Conservation (phyloP, 2,888 invertebrate genomes). For the Volucella inflata region DNA sequence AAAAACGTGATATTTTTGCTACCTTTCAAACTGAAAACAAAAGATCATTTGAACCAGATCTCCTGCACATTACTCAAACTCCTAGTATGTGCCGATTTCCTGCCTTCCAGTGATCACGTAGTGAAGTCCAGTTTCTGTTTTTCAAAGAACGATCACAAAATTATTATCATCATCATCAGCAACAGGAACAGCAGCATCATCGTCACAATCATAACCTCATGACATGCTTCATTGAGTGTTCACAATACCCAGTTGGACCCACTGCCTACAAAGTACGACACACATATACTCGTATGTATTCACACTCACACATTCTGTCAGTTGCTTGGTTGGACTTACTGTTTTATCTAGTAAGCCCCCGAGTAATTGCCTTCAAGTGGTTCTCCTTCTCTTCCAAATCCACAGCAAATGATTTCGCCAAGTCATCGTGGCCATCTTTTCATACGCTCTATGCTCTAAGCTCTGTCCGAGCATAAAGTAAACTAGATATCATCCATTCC, state of each 20-base stretch:
- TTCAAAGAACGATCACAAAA: slow-evolving; percentile 40
- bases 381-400: slow-evolving; percentile 17
- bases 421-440: slow-evolving; percentile 48
- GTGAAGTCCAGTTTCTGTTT: slow-evolving; percentile 63
- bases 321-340: neutral
- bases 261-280: slow-evolving; percentile 32
- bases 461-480: slow-evolving; percentile 24
- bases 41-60: slow-evolving; percentile 49
- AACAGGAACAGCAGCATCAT: slow-evolving; percentile 12
- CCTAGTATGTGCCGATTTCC: slow-evolving; percentile 36
- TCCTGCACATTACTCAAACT: neutral
- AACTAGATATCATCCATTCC: slow-evolving; percentile 63
- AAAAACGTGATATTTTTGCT: too few species aligned
- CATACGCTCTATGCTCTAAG: neutral
- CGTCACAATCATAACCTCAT: slow-evolving; percentile 67
- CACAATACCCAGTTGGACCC: slow-evolving; percentile 28
- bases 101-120: slow-evolving; percentile 60
- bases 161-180: slow-evolving; percentile 4
- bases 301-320: neutral
- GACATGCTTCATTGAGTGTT: slow-evolving; percentile 67
- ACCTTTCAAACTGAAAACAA: slow-evolving; percentile 27
- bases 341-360: slow-evolving; percentile 15
- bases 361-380: slow-evolving; percentile 41
- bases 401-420: slow-evolving; percentile 57
- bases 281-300: slow-evolving; percentile 7